Conservation (phyloP, 2,888 invertebrate species). For the Sesamia inferens region DNA sequence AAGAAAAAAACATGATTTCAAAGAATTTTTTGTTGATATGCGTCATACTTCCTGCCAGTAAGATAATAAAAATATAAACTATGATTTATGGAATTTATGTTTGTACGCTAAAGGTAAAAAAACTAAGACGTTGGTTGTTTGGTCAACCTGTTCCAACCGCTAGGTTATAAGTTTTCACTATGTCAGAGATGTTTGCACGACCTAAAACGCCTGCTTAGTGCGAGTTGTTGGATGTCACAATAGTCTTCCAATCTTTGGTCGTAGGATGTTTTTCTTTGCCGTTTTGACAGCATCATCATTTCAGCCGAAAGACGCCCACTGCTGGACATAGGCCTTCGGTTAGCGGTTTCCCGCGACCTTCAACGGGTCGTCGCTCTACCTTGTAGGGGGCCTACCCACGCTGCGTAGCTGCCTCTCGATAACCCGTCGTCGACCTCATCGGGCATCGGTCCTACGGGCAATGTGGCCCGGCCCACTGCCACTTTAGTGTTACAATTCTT, state of each 20-base stretch:
- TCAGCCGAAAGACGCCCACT: too few relatives aligned
- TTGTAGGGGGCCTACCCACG: too few relatives aligned
- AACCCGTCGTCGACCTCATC: too few relatives aligned
- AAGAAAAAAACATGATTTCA: slow-evolving; percentile 32
- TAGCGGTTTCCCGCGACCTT: too few relatives aligned
- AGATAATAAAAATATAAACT: slow-evolving; percentile 22
- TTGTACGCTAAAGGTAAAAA: slow-evolving; percentile 1
- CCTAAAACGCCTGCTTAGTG: background rate
- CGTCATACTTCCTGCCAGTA: slow-evolving; percentile 30
- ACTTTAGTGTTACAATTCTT: too few relatives aligned
- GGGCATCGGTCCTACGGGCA: too few relatives aligned
- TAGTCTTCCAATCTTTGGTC: background rate
- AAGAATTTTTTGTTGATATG: slow-evolving; percentile 47
- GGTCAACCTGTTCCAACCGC: background rate
- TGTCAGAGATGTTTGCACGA: background rate
- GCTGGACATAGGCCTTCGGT: too few relatives aligned
- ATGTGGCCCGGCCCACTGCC: too few relatives aligned
- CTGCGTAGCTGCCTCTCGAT: too few relatives aligned
- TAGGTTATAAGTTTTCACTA: background rate
- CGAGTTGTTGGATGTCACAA: background rate
- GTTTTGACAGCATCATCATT: background rate
- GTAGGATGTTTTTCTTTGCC: background rate
- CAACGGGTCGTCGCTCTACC: too few relatives aligned
- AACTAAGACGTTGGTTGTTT: background rate
- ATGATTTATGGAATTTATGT: slow-evolving; percentile 13